Evolutionary conservation across 2,113 vertebrate species (phyloP).

Genomic region (Rhinopomastus cyanomelas): DNA sequence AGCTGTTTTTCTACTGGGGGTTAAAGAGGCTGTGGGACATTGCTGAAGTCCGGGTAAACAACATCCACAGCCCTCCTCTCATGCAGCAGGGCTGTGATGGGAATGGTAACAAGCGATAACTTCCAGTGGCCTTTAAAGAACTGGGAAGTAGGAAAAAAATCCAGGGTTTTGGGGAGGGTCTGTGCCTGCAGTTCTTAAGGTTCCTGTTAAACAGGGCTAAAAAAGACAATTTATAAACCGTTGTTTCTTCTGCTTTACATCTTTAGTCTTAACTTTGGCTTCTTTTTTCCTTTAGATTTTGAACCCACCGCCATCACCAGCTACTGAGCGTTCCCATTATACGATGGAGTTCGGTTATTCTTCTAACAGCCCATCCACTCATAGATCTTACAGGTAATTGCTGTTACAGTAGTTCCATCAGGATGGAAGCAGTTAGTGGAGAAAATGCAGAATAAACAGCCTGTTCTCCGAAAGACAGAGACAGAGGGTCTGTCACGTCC

Average conservation of each 20-base stretch:
- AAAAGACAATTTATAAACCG: neutral
- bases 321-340: conserved; percentile 94
- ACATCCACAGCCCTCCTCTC: too few relatives aligned
- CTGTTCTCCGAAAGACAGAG: neutral
- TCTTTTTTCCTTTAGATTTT: conserved; percentile 81
- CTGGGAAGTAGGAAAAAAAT: neutral
- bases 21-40: too few relatives aligned
- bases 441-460: conserved; percentile 19
- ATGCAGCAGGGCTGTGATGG: neutral
- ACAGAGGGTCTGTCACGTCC: neutral
- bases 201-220: neutral
- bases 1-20: accelerated
- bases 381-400: conserved; percentile 95
- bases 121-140: neutral
- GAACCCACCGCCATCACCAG: conserved; percentile 96
- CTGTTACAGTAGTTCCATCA: neutral
- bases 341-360: conserved; percentile 98
- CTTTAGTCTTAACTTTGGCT: neutral
- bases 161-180: neutral
- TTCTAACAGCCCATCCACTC: conserved; percentile 96
- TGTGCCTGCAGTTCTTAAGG: neutral
- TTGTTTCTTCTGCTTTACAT: neutral
- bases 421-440: conserved; percentile 2
- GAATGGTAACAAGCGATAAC: neutral
- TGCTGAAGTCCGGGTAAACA: too few relatives aligned